Percentiles rank a stretch among this genome's conserved stretches.
phyloP scores from a whole-genome alignment of 2,888 invertebrate genomes.

The Pyrgus malvae region DNA sequence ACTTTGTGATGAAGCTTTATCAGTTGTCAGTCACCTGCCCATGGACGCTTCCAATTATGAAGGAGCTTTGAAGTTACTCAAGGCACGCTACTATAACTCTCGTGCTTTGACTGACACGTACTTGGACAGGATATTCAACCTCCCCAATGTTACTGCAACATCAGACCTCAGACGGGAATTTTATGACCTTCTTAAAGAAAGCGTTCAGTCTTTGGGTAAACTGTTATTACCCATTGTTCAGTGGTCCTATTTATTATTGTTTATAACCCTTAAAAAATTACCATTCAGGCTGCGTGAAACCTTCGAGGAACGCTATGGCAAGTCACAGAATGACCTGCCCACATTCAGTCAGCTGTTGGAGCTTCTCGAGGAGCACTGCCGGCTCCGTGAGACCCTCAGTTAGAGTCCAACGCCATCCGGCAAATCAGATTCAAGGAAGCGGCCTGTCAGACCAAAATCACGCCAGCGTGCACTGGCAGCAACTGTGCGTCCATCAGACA shows the following conservation, averaged over 20 bases:
- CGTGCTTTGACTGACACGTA: conserved; percentile 6
- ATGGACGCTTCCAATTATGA: conserved; percentile 1
- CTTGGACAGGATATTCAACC: background rate
- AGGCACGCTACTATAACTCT: background rate
- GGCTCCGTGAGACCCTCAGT: too few relatives aligned
- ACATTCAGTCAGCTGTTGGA: conserved; percentile 7
- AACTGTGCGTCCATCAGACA: background rate
- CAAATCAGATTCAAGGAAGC: too few relatives aligned
- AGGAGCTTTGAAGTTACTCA: background rate
- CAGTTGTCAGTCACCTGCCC: conserved; percentile 7
- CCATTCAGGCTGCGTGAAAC: background rate
- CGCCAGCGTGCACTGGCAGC: background rate
- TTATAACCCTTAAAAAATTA: conserved; percentile 1
- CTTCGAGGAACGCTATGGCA: conserved; percentile 7
- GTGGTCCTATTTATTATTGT: conserved; percentile 2
- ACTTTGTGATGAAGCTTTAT: background rate
- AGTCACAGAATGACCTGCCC: background rate
- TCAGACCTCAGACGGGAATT: conserved; percentile 9
- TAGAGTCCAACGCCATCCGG: too few relatives aligned
- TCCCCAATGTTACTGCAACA: background rate
- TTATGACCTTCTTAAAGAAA: conserved; percentile 5
- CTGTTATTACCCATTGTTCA: background rate
- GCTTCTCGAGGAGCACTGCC: conserved; percentile 1
- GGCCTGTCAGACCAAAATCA: too few relatives aligned
- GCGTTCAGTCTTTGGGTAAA: background rate